Percentiles rank a stretch among this genome's conserved stretches.
phyloP scores from a whole-genome alignment of 2,113 vertebrate species.

The Clarias magur region DNA sequence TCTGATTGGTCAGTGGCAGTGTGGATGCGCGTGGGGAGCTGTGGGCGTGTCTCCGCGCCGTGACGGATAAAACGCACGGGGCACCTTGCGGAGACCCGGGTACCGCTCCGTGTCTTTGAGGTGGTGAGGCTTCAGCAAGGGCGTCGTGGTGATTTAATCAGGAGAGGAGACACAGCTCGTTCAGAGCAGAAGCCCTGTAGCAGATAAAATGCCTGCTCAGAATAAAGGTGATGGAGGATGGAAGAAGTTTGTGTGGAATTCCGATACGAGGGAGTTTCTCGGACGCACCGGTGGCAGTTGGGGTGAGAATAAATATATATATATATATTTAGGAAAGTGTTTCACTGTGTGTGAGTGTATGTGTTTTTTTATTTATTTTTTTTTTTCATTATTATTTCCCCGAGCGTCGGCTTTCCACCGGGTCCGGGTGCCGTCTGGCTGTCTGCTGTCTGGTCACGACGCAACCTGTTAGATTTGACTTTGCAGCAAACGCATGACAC shows the following conservation, averaged over 20 bases:
- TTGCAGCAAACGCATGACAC: conserved; percentile 56
- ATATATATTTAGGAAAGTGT: not conserved
- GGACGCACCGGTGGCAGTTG: conserved; percentile 87
- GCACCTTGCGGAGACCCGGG: conserved; percentile 52
- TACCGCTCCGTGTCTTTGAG: conserved; percentile 56
- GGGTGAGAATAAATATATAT: conserved; percentile 73
- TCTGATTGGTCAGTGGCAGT: conserved; percentile 60
- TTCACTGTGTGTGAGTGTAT: too few species aligned
- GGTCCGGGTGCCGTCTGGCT: conserved; percentile 8
- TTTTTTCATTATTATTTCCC: not conserved
- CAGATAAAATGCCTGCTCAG: conserved; percentile 72
- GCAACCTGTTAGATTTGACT: conserved; percentile 71
- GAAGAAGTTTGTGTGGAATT: conserved; percentile 89
- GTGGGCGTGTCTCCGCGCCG: conserved; percentile 62
- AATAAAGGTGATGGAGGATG: conserved; percentile 85
- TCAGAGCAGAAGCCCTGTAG: not conserved
- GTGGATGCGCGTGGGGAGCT: conserved; percentile 60
- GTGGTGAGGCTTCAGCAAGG: conserved; percentile 37
- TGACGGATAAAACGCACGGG: conserved; percentile 68
- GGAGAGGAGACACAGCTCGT: conserved; percentile 21
- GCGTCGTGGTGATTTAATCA: conserved; percentile 18
- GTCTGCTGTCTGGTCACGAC: conserved; percentile 55
- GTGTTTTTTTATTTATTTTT: too few species aligned
- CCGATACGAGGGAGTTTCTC: conserved; percentile 83
- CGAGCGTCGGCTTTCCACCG: not conserved